Conservation (phyloP, 1,140 invertebrate species). For the Acyrthosiphon pisum region DNA sequence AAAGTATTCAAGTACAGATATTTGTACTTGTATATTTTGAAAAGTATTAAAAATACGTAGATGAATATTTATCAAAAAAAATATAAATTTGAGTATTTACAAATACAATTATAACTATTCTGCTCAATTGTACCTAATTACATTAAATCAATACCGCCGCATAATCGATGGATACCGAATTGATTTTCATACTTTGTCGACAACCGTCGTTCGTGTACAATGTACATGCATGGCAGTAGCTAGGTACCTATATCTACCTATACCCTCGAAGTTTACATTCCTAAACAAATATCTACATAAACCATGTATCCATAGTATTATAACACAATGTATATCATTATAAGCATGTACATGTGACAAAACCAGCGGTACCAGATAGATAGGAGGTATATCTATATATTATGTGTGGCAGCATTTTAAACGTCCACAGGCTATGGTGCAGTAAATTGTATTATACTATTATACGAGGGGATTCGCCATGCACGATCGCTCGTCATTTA, state of each 20-base stretch:
- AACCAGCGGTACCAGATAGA: background rate
- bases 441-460: background rate
- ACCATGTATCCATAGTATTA: background rate
- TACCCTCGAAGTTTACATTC: background rate
- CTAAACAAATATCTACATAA: conserved; percentile 8
- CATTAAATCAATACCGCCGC: background rate
- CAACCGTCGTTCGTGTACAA: background rate
- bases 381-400: background rate
- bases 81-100: no score
- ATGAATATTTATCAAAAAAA: no score
- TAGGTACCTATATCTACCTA: background rate
- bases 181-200: background rate
- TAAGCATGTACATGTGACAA: background rate
- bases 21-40: no score
- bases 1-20: no score
- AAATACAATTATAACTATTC: background rate
- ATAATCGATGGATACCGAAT: background rate
- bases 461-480: background rate
- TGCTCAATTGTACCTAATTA: background rate
- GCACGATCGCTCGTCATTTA: background rate
- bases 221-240: background rate
- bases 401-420: background rate
- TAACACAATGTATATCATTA: background rate
- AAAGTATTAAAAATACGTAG: no score
- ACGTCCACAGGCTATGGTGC: background rate